Percentiles rank a stretch among this genome's conserved stretches.
These are phyloP conservation scores for Chrysogorgia sp. DNA, from an alignment of 92 coral and sea anemone genomes.

Conservation along the genomic window DNA sequence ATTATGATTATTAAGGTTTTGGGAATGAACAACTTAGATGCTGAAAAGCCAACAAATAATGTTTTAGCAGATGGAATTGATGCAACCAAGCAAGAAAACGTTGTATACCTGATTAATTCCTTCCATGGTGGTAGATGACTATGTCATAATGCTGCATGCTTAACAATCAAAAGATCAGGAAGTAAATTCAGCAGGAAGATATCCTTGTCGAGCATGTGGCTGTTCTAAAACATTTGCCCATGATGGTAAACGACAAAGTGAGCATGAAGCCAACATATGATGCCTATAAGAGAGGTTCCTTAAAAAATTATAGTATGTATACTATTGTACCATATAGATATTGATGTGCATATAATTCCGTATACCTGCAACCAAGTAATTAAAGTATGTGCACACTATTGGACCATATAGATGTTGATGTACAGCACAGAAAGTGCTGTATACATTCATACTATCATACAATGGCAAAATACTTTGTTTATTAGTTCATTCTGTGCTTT, in stretches of 20 bases:
- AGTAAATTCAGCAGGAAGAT: conserved; percentile 61
- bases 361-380: no score
- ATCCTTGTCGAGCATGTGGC: conserved; percentile 55
- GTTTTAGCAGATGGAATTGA: conserved; percentile 14
- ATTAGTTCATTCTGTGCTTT: no score
- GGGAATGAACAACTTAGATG: conserved; percentile 36
- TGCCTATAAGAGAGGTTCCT: no score
- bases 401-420: no score
- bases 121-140: conserved; percentile 66
- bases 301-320: no score
- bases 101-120: conserved; percentile 47
- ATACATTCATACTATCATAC: no score
- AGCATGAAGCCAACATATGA: conserved; percentile 48
- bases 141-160: conserved; percentile 50
- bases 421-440: no score
- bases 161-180: conserved; percentile 30
- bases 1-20: conserved; percentile 4
- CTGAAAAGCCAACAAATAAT: conserved; percentile 36
- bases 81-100: conserved; percentile 51
- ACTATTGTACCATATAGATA: no score
- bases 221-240: conserved; percentile 53
- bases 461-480: no score
- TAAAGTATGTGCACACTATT: no score
- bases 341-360: no score
- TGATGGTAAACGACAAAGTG: conserved; percentile 46